Conservation (phyloP, 2,113 vertebrate species). For the Lepisosteus osseus region DNA sequence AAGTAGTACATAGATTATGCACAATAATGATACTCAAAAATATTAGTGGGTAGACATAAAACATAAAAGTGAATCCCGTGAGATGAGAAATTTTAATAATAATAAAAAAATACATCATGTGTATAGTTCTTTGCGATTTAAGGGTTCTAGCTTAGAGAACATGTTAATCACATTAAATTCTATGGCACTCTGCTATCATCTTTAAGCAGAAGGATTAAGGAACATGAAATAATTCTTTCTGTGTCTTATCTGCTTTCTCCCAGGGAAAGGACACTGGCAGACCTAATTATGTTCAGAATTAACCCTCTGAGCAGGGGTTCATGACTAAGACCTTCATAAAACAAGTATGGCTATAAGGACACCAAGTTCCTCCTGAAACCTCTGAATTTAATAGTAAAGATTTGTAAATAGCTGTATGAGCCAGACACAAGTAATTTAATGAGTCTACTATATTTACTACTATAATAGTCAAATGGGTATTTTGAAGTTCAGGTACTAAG, state of each 20-base stretch:
- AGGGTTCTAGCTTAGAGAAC: conserved; percentile 42
- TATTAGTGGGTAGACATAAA: not conserved
- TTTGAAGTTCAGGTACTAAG: no score
- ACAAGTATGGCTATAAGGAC: conserved; percentile 53
- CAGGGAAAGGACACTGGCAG: conserved; percentile 48
- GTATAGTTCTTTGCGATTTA: conserved; percentile 50
- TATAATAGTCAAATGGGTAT: no score
- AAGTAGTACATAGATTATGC: no score
- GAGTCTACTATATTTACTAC: no score
- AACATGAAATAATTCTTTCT: conserved; percentile 48
- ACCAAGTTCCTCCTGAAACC: not conserved
- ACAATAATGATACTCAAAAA: no score
- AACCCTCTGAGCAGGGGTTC: conserved; percentile 44
- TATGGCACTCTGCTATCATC: conserved; percentile 50
- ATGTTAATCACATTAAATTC: conserved; percentile 48
- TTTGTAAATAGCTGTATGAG: no score
- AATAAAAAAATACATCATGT: conserved; percentile 38
- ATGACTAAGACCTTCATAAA: conserved; percentile 61
- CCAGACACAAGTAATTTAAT: no score
- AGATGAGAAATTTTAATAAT: not conserved
- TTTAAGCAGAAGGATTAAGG: conserved; percentile 55
- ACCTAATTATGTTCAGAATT: conserved; percentile 58
- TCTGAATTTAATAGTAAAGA: no score
- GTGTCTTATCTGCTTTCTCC: conserved; percentile 55
- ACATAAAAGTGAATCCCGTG: not conserved